Percentiles rank a stretch among this genome's conserved stretches.
phyloP scores from a whole-genome alignment of 2,113 vertebrate species.

The Oreotrochilus melanogaster region DNA sequence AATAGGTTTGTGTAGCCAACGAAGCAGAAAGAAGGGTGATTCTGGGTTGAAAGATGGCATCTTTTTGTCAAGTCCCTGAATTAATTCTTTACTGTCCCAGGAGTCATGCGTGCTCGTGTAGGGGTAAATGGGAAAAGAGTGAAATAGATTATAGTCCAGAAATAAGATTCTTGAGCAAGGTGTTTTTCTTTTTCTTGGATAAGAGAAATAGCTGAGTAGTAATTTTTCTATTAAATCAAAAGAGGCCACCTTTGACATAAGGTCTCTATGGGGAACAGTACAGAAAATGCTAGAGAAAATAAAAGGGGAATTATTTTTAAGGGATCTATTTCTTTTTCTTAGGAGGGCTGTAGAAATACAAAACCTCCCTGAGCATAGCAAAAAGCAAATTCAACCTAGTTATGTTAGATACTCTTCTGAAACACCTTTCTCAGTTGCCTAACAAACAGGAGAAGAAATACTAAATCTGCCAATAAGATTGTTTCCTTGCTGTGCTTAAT shows the following conservation, averaged over 20 bases:
- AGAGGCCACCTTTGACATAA: slow-evolving; percentile 5
- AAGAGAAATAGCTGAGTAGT: slow-evolving; percentile 22
- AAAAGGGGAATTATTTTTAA: slow-evolving; percentile 5
- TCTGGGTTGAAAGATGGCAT: not conserved
- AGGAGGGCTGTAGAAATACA: not conserved
- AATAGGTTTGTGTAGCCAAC: not conserved
- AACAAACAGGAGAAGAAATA: not conserved
- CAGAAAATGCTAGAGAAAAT: slow-evolving; percentile 8
- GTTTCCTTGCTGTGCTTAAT: not conserved
- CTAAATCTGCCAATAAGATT: not conserved
- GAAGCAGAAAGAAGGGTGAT: not conserved
- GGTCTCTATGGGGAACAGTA: not conserved
- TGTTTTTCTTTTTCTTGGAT: slow-evolving; percentile 40
- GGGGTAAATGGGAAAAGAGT: not conserved
- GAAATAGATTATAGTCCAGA: not conserved
- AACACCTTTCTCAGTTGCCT: not conserved
- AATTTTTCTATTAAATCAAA: not conserved
- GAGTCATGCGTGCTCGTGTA: not conserved
- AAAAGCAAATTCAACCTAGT: not conserved
- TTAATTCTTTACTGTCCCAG: not conserved
- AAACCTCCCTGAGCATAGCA: not conserved
- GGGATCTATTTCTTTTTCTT: not conserved
- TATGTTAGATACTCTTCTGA: not conserved
- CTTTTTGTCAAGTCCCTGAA: not conserved
- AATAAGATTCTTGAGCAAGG: slow-evolving; percentile 12